A percentile compares a stretch with the other conserved stretches of the same genome.
Evolutionary conservation across 1,140 invertebrate genomes (phyloP).

Genomic region (Asobara japonica): DNA sequence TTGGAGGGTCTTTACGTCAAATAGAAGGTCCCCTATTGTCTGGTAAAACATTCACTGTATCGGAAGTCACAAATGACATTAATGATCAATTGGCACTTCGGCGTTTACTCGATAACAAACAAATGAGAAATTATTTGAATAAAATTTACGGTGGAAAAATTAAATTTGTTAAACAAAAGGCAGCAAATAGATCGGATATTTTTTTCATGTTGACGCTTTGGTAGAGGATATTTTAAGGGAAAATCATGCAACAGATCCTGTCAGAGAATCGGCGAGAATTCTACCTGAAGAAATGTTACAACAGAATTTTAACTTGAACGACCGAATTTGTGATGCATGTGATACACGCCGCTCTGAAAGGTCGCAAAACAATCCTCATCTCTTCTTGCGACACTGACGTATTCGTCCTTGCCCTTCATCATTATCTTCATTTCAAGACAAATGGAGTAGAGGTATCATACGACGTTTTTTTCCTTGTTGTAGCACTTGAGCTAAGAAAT

Average conservation of each 20-base stretch:
- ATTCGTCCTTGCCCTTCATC: neutral
- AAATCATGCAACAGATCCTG: neutral
- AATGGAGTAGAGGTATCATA: neutral
- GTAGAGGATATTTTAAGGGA: neutral
- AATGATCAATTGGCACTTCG: too few relatives aligned
- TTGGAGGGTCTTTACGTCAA: too few relatives aligned
- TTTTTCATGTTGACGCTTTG: neutral
- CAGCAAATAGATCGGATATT: neutral
- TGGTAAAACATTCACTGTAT: too few relatives aligned
- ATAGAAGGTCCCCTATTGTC: too few relatives aligned
- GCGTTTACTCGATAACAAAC: neutral
- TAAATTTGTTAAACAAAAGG: slow-evolving; percentile 8
- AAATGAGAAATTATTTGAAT: neutral
- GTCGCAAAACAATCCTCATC: neutral
- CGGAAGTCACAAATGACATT: too few relatives aligned
- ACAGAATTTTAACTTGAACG: neutral
- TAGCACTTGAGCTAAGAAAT: neutral
- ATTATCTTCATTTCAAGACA: neutral
- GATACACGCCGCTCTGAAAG: neutral
- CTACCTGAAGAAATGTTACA: neutral
- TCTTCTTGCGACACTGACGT: neutral
- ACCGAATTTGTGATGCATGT: neutral
- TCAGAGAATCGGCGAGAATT: too few relatives aligned
- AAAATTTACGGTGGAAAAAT: neutral
- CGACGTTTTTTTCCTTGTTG: neutral